Evolutionary conservation across 1,140 invertebrate species (phyloP).

Genomic region (Colletes gigas): DNA sequence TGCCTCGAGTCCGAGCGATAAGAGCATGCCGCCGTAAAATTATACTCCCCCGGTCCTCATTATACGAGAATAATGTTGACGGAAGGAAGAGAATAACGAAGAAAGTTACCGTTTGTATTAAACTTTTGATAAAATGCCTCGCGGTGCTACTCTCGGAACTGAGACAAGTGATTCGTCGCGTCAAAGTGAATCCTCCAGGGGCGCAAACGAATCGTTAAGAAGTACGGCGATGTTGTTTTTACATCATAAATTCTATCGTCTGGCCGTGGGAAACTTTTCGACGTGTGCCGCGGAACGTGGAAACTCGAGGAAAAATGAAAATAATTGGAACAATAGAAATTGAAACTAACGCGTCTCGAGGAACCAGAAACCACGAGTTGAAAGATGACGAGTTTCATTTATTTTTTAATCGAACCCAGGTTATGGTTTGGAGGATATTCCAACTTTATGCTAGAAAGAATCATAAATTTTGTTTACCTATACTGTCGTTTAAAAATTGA

Average conservation of each 20-base stretch:
- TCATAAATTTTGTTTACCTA: too few species aligned
- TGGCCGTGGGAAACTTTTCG: background rate
- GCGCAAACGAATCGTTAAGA: conserved; percentile 51
- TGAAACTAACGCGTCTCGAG: background rate
- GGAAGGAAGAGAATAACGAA: conserved; percentile 71
- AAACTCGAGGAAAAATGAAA: too few species aligned
- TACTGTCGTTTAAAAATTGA: too few species aligned
- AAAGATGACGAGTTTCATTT: background rate
- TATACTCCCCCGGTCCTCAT: conserved; percentile 67
- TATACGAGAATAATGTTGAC: conserved; percentile 75
- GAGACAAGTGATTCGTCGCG: conserved; percentile 59
- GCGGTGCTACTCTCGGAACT: conserved; percentile 40
- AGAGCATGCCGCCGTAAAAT: conserved; percentile 65
- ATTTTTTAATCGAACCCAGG: too few species aligned
- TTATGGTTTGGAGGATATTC: too few species aligned
- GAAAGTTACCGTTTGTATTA: conserved; percentile 71
- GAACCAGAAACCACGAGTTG: background rate
- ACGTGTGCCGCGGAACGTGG: background rate
- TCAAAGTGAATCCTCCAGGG: conserved; percentile 54
- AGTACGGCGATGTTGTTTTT: conserved; percentile 22
- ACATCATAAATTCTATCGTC: conserved; percentile 31
- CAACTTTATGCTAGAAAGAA: too few species aligned
- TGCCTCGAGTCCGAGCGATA: conserved; percentile 47
- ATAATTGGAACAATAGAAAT: background rate
- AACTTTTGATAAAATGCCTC: conserved; percentile 67